Evolutionary conservation across 2,888 invertebrate species (phyloP), one percentile per base, ranked within the genome.

Genomic region (Catocala fraxini): DNA sequence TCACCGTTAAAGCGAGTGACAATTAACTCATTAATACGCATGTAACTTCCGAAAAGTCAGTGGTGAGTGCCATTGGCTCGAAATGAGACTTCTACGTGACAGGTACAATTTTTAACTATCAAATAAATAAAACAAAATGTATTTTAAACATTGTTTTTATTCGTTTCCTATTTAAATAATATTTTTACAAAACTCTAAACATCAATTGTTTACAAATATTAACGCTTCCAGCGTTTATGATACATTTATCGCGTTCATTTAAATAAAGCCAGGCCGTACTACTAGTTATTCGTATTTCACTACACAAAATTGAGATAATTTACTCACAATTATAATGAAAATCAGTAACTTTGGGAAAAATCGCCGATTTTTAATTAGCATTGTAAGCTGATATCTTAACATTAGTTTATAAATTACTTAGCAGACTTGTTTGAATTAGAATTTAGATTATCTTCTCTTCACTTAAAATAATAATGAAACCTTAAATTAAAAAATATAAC

Each of bases 101-200:
- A n/a, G n/a, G n/a, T n/a, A n/a, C n/a, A n/a, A n/a, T n/a, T n/a
- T n/a, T n/a, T n/a, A n/a, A n/a, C n/a, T n/a, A n/a, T n/a, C n/a
- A n/a, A n/a, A n/a, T n/a, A n/a, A n/a, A 15, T 15, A 15, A 15
- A 69, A 69, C 47, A 63, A 39, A 7, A n/a, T 11, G n/a, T 63
- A 7, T 64, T 68, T 78, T 71, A 67, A 64, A 73, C 62, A 57
- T 65, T 75, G 52, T 63, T 63, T 76, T 77, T 78, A 75, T 79
- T 85, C 77, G 80, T 86, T 82, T 83, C 68, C 79, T 77, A 75
- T 74, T 83, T 82, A 85, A 86, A 84, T 83, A 68, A 85, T 83
- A 76, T 78, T 80, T 83, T 85, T 86, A 87, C 79, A 83, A 88
- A 88, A 87, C 79, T 77, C 84, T 88, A 87, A 84, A 87, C 87